phyloP scores from a whole-genome alignment of 2,888 invertebrate genomes.

The Diadegma fenestrale region DNA sequence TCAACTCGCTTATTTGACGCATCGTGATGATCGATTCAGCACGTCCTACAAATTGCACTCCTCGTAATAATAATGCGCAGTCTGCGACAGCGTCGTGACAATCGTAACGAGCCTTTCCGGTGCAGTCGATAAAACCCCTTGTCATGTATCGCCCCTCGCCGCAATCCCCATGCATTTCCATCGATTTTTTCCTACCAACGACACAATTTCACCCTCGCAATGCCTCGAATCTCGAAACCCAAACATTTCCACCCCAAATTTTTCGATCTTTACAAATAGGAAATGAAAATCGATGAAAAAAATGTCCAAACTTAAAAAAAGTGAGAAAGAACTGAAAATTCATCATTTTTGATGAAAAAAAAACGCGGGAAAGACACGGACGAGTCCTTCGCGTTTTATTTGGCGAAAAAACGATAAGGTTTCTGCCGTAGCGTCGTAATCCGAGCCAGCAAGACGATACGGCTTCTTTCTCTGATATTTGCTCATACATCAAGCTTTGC shows the following conservation, averaged over 20 bases:
- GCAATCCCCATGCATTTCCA: neutral
- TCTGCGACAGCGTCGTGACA: slow-evolving; percentile 24
- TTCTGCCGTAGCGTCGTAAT: neutral
- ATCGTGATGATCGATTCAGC: neutral
- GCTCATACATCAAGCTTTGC: neutral
- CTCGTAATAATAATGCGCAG: slow-evolving; percentile 30
- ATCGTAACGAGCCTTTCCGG: slow-evolving; percentile 57
- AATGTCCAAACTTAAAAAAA: no score
- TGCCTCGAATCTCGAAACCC: neutral
- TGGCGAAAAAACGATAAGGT: neutral
- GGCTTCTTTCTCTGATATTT: slow-evolving; percentile 22
- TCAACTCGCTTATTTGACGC: neutral
- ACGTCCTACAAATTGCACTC: slow-evolving; percentile 16
- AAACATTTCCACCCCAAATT: no score
- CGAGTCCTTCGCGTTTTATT: neutral
- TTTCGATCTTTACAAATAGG: no score
- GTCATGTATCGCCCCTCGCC: neutral
- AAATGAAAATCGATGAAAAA: no score
- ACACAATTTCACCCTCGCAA: neutral
- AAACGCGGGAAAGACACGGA: no score
- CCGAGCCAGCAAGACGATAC: neutral
- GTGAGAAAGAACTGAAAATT: no score
- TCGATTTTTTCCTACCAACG: neutral
- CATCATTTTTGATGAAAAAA: no score
- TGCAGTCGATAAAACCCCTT: neutral